Conservation (phyloP, 2,113 vertebrate species). For the Perca schrenkii region DNA sequence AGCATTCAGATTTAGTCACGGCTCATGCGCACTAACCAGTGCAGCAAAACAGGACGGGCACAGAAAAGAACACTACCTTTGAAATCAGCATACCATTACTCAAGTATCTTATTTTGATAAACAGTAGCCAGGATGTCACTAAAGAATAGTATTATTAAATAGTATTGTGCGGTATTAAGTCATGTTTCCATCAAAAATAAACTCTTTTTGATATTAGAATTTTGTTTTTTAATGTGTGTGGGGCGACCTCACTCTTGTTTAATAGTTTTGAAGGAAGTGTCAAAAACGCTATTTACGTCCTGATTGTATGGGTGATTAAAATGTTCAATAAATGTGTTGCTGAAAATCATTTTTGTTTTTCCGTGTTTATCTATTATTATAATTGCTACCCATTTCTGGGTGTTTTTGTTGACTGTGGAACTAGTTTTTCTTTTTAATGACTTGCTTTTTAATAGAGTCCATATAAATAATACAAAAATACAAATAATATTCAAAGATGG, state of each 20-base stretch:
- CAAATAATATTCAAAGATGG: neutral
- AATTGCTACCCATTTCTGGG: neutral
- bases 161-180: neutral
- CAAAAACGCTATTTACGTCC: neutral
- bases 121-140: neutral
- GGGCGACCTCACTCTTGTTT: neutral
- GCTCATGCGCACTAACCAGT: slow-evolving; percentile 16
- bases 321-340: neutral
- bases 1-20: slow-evolving; percentile 10
- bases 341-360: neutral
- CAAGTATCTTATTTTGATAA: neutral
- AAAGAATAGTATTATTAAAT: neutral
- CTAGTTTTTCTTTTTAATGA: neutral
- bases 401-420: neutral
- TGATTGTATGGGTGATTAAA: neutral
- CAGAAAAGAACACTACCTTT: neutral
- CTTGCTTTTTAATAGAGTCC: neutral
- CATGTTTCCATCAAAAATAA: neutral
- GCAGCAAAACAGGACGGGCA: slow-evolving; percentile 11
- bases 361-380: neutral
- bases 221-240: neutral
- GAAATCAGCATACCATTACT: neutral
- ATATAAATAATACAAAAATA: neutral
- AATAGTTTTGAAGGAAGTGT: neutral
- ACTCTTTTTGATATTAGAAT: neutral